phyloP scores from a whole-genome alignment of 2,888 invertebrate species.

The Pollenia amentaria region DNA sequence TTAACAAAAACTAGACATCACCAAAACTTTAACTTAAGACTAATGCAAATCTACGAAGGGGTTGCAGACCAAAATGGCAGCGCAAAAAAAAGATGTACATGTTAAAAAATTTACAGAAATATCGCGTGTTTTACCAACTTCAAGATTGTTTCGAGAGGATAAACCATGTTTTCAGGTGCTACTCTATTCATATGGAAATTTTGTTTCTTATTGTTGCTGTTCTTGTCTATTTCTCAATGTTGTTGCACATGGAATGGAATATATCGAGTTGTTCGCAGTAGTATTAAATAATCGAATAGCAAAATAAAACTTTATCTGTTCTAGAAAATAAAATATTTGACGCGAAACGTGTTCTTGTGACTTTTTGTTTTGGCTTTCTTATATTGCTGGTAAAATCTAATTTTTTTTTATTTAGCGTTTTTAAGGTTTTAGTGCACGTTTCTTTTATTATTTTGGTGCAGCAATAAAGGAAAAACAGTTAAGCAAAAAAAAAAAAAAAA shows the following conservation, averaged over 20 bases:
- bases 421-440: slow-evolving; percentile 62
- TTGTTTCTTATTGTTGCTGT: slow-evolving; percentile 33
- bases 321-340: slow-evolving; percentile 73
- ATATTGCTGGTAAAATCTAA: slow-evolving; percentile 68
- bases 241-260: slow-evolving; percentile 19
- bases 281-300: slow-evolving; percentile 39
- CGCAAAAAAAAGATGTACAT: slow-evolving; percentile 61
- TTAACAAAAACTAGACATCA: background rate
- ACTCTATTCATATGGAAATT: slow-evolving; percentile 73
- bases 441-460: slow-evolving; percentile 40
- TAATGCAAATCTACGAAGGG: background rate
- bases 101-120: slow-evolving; percentile 69
- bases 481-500: slow-evolving; percentile 2
- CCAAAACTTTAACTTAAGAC: background rate
- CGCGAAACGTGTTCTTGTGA: slow-evolving; percentile 74
- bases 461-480: slow-evolving; percentile 26
- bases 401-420: slow-evolving; percentile 43
- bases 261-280: slow-evolving; percentile 21
- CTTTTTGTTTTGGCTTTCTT: slow-evolving; percentile 49
- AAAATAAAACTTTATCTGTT: slow-evolving; percentile 70
- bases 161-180: slow-evolving; percentile 71
- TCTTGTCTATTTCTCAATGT: slow-evolving; percentile 31
- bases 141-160: slow-evolving; percentile 70
- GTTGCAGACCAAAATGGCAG: background rate
- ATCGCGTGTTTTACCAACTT: slow-evolving; percentile 72